Percentiles rank a stretch among this genome's conserved stretches.
Evolutionary conservation across 2,113 vertebrate species (phyloP).

Genomic region (Bolborhynchus lineola): DNA sequence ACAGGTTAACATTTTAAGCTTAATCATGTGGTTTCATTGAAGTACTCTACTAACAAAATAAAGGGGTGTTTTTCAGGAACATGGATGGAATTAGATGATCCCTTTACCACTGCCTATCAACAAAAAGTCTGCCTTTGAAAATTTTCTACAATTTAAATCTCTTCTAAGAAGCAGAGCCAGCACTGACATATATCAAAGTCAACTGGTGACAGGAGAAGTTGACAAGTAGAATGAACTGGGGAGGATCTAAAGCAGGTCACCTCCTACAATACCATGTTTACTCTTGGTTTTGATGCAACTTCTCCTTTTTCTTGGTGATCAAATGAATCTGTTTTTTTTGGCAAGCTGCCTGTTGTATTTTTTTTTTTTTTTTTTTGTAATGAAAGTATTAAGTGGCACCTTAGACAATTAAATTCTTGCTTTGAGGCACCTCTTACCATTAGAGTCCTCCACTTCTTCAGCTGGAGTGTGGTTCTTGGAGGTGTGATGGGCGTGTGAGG

Average conservation of each 20-base stretch:
- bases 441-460: slow-evolving; percentile 81
- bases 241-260: not conserved
- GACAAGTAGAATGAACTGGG: not conserved
- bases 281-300: not conserved
- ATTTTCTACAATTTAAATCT: not conserved
- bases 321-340: not conserved
- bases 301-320: not conserved
- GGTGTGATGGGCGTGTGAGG: slow-evolving; percentile 80
- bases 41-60: not conserved
- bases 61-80: not conserved
- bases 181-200: not conserved
- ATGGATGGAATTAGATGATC: not conserved
- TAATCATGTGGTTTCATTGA: not conserved
- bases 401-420: slow-evolving; percentile 50
- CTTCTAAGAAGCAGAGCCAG: not conserved
- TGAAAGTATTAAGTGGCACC: slow-evolving; percentile 43
- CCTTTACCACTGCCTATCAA: not conserved
- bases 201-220: not conserved
- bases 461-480: slow-evolving; percentile 71
- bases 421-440: slow-evolving; percentile 75
- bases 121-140: not conserved
- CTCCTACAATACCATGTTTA: not conserved
- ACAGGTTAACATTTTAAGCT: not conserved
- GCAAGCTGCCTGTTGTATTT: not conserved
- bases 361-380: not conserved